Evolutionary conservation across 2,797 vertebrate genomes (phyloP), one percentile per base, ranked within the genome.

Genomic region (Neosilurus hyrtlii): DNA sequence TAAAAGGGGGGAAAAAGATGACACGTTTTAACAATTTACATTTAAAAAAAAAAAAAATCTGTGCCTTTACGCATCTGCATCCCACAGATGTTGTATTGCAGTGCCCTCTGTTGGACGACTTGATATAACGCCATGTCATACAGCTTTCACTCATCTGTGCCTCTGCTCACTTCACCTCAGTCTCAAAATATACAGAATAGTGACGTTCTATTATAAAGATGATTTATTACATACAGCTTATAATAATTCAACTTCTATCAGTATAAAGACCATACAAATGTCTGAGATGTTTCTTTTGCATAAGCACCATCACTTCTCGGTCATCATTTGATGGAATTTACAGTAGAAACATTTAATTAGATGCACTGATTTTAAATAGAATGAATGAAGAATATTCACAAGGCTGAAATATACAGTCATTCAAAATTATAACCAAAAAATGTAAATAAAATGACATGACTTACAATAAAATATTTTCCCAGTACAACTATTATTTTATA

Each of bases 61-160:
- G 16, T 3, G 15, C 26, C 24, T 43, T 54, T 65, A 59, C 30
- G 6, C 20, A 56, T 14, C 30, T 61, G 20, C 11, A 75, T 59
- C 30, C 18, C 43, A 22, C 63, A 59, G 65, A 68, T 59, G 52
- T 76, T 84, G 73, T 84, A 43, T 56, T 59, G 18, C 79, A 81
- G 83, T 66, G 83, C 79, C 78, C 71, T 75, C 83, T 84, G 26
- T 76, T 71, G 83, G 66, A 70, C n/a, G 37, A 59, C 9, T 51
- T 49, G 9, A 49, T 59, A 30, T n/a, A 73, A 20, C 15, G n/a
- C n/a, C n/a, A 66, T 68, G 18, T 52, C 22, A 15, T 18, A 78
- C 6, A 51, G 0, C 9, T n/a, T 51, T 51, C 7, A 18, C 11
- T 18, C 2, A 6, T 57, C 11, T n/a, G 11, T 51, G 20, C 8